phyloP scores from a whole-genome alignment of 2,113 vertebrate genomes.

The Crocuta crocuta region DNA sequence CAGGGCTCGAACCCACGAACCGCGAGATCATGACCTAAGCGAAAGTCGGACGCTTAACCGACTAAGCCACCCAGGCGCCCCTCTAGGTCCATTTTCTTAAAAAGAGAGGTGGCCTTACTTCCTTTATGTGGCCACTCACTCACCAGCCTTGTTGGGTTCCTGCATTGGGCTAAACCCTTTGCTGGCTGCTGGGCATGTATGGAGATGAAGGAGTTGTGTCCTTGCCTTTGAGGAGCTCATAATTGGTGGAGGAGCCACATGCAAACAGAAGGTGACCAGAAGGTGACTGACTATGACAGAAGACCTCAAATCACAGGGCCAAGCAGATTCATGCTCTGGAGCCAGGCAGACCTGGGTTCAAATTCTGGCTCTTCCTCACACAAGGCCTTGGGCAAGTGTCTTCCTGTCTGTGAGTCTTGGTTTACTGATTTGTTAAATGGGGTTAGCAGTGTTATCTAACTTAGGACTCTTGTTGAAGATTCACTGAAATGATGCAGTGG shows the following conservation, averaged over 20 bases:
- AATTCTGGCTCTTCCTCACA: not conserved
- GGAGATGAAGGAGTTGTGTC: not conserved
- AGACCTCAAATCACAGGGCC: not conserved
- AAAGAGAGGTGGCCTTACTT: not conserved
- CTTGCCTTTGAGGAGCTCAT: not conserved
- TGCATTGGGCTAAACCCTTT: not conserved
- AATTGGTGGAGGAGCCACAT: not conserved
- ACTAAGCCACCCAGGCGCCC: too few relatives aligned
- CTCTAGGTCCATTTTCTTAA: not conserved
- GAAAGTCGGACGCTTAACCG: too few relatives aligned
- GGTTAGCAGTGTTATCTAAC: not conserved
- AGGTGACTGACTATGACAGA: not conserved
- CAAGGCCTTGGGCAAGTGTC: not conserved
- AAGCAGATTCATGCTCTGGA: not conserved
- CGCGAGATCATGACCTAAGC: too few relatives aligned
- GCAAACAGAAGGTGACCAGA: not conserved
- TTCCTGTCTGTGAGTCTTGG: not conserved
- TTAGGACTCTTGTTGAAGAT: not conserved
- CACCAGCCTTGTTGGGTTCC: not conserved
- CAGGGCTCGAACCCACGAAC: too few relatives aligned
- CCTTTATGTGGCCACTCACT: not conserved
- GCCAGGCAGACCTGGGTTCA: not conserved
- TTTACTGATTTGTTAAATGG: not conserved
- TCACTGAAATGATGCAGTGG: not conserved
- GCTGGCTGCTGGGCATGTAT: not conserved